Base-by-base conservation (phyloP, 2,888 invertebrate genomes). In the Eucera pruinosa region DNA sequence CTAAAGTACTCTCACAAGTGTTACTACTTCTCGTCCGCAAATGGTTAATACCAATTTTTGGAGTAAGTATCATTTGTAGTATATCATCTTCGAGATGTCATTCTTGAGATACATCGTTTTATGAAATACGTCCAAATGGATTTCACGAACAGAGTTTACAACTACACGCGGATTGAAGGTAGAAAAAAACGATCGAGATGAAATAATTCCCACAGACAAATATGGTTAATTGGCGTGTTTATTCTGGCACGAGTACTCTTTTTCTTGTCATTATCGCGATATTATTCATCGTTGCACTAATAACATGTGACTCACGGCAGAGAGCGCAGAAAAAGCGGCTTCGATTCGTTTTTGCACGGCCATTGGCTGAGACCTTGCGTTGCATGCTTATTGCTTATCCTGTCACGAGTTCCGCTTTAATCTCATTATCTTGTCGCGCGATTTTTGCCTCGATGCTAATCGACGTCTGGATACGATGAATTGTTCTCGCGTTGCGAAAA, bases 281-380 rank as follows among this genome's bases (percentile, higher is more conserved):
- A 62, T 73, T 76, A 76, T 73, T 76, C 73, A 76, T 20, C 73
- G 45, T n/a, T 27, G 66, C 30, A 23, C 43, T 45, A 67, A 61
- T 62, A 73, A 73, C 55, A 41, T n/a, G 58, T 74, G 76, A 77
- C 75, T 71, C 68, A 68, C 74, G 66, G 33, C 25, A 47, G 11
- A 5, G 58, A 45, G 23, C 39, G 62, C 39, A 50, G 45, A 75
- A 74, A 74, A 77, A 75, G 25, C 30, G 15, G 25, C 47, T 41
- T 30, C 18, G 41, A 27, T 30, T 25, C 15, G 45, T 54, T 74
- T 71, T 60, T 58, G 41, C 58, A 20, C 45, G 45, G 54, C 39
- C 23, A 54, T 60, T 45, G 57, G 23, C n/a, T n/a, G 30, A 45
- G 58, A 75, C 64, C 72, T 75, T 71, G 74, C 45, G 25, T 41